These are phyloP conservation scores for Thinocorus orbignyianus DNA, from an alignment of 2,113 vertebrate genomes.

Conservation along the genomic window DNA sequence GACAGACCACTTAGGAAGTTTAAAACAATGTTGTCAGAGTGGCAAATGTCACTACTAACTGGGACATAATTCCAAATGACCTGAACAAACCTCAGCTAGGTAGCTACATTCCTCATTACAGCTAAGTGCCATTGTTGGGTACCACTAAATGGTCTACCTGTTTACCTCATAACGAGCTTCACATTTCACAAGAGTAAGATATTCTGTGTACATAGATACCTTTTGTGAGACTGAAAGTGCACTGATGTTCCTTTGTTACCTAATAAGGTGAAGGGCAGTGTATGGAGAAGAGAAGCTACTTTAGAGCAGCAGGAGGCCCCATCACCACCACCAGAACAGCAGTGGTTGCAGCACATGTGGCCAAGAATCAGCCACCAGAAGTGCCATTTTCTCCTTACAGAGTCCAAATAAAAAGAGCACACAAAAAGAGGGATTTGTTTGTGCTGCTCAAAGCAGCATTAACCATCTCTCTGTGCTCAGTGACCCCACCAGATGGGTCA, in stretches of 20 bases:
- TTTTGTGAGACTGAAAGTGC: neutral
- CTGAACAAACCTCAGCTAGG: neutral
- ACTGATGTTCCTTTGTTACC: neutral
- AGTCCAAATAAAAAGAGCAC: neutral
- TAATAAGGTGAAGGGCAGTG: accelerated
- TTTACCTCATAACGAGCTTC: neutral
- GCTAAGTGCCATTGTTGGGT: neutral
- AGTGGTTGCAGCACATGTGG: neutral
- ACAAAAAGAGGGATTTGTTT: neutral
- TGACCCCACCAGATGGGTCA: neutral
- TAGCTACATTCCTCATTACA: neutral
- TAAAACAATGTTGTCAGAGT: no score
- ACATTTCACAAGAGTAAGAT: neutral
- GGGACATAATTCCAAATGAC: neutral
- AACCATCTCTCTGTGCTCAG: neutral
- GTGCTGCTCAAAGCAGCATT: neutral
- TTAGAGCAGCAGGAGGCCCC: neutral
- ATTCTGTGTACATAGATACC: accelerated
- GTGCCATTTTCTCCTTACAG: neutral
- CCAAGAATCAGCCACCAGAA: neutral
- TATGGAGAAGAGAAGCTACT: neutral
- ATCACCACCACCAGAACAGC: neutral
- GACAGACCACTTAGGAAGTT: no score
- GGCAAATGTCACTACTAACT: neutral
- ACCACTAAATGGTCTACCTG: neutral